Base-by-base conservation (phyloP, 2,888 invertebrate genomes). In the Melitaea athalia region DNA sequence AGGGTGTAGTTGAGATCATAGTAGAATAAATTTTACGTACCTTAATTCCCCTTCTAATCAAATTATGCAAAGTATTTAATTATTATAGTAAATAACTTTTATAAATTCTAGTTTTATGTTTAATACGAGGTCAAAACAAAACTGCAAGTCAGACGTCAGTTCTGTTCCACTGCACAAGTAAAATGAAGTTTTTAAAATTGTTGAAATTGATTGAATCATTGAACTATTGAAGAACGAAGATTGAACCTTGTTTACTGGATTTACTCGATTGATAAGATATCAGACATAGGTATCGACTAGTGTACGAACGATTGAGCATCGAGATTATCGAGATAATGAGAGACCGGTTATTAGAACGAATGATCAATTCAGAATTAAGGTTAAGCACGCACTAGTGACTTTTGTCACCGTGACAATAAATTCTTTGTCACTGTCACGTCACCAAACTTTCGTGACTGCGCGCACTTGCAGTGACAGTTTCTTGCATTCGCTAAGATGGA, bases 101-200 rank as follows among this genome's bases (percentile, higher is more conserved):
- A 6, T 7, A 55, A 55, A 33, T 7, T 24, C 24, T n/a, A 57
- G 7, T 24, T 42, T 14, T 11, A 17, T 43, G 11, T 38, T 49
- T 11, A 59, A 31, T 43, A 24, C 55, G 47, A 43, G 24, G 24
- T 11, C 8, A n/a, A 52, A 50, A 12, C 15, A 43, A 59, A 24
- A 11, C 3, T 42, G 24, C 50, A 59, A 65, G 15, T 50, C 6
- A 50, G n/a, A 12, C 59, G 64, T 59, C 42, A 33, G 6, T 31
- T 59, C 14, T 15, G 5, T 50, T 6, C 5, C 31, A 12, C 50
- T n/a, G n/a, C 59, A 42, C 53, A 42, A 50, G 43, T 52, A 15
- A 43, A 65, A 59, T 64, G 59, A 64, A n/a, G n/a, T n/a, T n/a
- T n/a, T n/a, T n/a, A n/a, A n/a, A n/a, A n/a, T n/a, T n/a, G n/a